Evolutionary conservation across 2,113 vertebrate species (phyloP).

Genomic region (Bagarius yarrelli): DNA sequence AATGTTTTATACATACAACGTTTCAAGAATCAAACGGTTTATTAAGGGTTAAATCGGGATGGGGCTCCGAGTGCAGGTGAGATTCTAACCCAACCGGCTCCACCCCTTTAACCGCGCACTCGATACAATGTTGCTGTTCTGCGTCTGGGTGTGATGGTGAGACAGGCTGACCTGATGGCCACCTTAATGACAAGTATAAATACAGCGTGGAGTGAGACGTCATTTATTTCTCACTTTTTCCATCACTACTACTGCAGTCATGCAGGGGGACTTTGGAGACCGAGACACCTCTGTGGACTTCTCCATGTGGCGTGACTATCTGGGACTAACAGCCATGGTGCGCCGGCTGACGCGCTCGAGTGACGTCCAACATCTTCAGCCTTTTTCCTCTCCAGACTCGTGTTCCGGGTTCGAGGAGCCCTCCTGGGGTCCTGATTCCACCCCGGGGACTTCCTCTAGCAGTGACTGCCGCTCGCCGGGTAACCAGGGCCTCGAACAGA

Average conservation of each 20-base stretch:
- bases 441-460: neutral
- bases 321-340: slow-evolving; percentile 58
- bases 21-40: too few relatives aligned
- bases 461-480: neutral
- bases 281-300: slow-evolving; percentile 44
- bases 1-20: too few relatives aligned
- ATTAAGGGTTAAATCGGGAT: too few relatives aligned
- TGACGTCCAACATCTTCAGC: too few relatives aligned
- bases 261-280: slow-evolving; percentile 16
- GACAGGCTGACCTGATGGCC: neutral
- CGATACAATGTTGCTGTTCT: neutral
- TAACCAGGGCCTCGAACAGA: neutral
- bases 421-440: too few relatives aligned
- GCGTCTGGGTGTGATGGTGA: neutral
- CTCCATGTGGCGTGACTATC: slow-evolving; percentile 70
- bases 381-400: too few relatives aligned
- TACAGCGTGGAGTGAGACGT: too few relatives aligned
- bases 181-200: neutral
- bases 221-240: neutral
- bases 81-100: too few relatives aligned
- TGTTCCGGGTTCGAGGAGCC: too few relatives aligned
- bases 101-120: too few relatives aligned
- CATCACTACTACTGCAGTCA: neutral
- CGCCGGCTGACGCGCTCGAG: neutral
- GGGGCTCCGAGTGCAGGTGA: too few relatives aligned